These are phyloP conservation scores for Pica pica DNA, from an alignment of 2,113 vertebrate genomes.

Conservation along the genomic window DNA sequence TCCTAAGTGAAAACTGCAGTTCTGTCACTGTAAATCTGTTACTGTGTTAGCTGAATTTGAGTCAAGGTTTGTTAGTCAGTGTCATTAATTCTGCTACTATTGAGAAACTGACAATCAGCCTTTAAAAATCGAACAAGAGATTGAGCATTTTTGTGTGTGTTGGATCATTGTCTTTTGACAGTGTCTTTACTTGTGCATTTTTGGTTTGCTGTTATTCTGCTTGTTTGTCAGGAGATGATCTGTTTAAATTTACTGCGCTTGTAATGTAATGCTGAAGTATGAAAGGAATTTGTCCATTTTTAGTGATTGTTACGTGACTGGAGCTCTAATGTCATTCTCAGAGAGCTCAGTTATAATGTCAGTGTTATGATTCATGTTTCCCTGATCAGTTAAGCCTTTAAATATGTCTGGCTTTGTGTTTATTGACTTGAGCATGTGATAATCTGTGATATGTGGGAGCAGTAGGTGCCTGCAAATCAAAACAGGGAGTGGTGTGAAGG, in stretches of 20 bases:
- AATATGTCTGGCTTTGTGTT: background rate
- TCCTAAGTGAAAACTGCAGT: conserved; percentile 17
- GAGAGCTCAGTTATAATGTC: background rate
- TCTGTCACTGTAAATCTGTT: conserved; percentile 3
- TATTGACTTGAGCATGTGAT: background rate
- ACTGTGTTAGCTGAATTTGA: conserved; percentile 17
- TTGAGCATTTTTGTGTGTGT: background rate
- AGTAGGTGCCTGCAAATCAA: background rate
- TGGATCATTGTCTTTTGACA: background rate
- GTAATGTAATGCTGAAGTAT: background rate
- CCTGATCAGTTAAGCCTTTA: background rate
- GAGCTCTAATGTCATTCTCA: background rate
- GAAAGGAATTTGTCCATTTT: background rate
- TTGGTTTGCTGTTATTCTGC: background rate
- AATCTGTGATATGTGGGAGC: background rate
- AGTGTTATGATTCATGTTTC: background rate
- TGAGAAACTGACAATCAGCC: background rate
- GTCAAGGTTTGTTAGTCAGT: background rate
- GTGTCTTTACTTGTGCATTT: background rate
- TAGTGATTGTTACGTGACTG: background rate
- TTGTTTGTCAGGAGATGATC: background rate
- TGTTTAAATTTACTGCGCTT: background rate
- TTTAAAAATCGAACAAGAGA: background rate
- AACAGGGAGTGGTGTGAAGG: background rate
- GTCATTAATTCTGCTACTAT: background rate